Evolutionary conservation across 2,113 vertebrate species (phyloP), one percentile per base, ranked within the genome.

Genomic region (Megaceryle torquata): DNA sequence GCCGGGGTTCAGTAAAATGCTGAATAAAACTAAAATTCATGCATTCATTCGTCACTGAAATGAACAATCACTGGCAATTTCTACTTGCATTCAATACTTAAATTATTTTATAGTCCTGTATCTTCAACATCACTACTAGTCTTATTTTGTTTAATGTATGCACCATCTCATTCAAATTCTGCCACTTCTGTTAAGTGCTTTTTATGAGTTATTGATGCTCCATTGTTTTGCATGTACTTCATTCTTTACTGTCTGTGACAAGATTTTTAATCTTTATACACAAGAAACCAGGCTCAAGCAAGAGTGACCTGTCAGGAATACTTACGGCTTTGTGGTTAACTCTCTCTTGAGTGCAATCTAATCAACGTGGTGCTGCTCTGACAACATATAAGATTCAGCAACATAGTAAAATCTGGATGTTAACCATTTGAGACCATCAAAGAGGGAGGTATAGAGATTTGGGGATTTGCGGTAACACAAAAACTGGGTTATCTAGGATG

Each of bases 241-340:
- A 93, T 96, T 95, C 96, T 94, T 96, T 93, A 96, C 92, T 68
- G 54, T 93, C 95, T 94, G 81, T 95, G 96, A 97, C 92, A 97
- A 93, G 96, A 95, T 95, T 97, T 97, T 97, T 96, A 89, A 96
- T 97, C 97, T 97, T 97, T 86, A 79, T 82, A 85, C 70, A 93
- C 84, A 92, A 97, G 87, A 95, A 97, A 88, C 75, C 72, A 96
- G 95, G 89, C 82, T 93, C 24, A 64, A 82, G 92, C 86, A 94
- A 96, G 88, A 96, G 96, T 91, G 95, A 86, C 86, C 96, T 97
- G 96, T 97, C 97, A 98, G 92, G 95, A 96, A 97, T 97, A 96
- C 96, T 98, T 97, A 97, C 7, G 16, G 82, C 93, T 95, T 93
- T 54, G 53, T 86, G 92, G 92, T 93, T 91, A 97, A 93, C 79